Percentiles rank a stretch among this genome's conserved stretches.
Conservation (phyloP, 1,140 invertebrate genomes). For the Platorchestia sp. region DNA sequence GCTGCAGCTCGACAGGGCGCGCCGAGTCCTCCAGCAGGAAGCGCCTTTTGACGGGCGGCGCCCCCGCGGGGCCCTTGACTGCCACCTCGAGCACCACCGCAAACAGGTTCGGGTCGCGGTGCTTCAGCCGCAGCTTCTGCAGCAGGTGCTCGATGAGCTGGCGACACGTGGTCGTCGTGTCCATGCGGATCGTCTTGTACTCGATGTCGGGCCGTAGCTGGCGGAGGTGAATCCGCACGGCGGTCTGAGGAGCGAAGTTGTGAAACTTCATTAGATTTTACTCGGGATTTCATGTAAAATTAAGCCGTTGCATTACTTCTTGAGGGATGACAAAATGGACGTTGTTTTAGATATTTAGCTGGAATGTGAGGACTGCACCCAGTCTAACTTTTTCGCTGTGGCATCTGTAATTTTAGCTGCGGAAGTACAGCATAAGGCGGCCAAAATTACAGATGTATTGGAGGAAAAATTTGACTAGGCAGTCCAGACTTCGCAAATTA, state of each 20-base stretch:
- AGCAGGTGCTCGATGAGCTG: conserved; percentile 88
- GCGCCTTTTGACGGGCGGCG: conserved; percentile 78
- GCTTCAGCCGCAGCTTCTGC: conserved; percentile 90
- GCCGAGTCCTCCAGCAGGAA: conserved; percentile 89
- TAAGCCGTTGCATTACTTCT: no score
- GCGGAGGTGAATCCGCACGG: conserved; percentile 90
- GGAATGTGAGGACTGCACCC: no score
- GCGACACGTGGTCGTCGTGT: conserved; percentile 85
- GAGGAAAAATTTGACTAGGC: no score
- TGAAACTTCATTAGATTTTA: not conserved
- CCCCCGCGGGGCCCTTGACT: conserved; percentile 73
- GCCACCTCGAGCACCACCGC: conserved; percentile 95
- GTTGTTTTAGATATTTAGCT: no score
- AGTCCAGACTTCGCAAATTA: no score
- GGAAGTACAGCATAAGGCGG: no score
- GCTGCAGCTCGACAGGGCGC: conserved; percentile 87
- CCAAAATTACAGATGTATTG: no score
- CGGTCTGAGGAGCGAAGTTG: conserved; percentile 78
- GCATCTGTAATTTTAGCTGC: no score
- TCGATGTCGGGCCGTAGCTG: conserved; percentile 91
- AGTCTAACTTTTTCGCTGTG: no score
- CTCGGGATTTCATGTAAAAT: not conserved
- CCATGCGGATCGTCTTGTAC: conserved; percentile 91
- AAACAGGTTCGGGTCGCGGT: conserved; percentile 90
- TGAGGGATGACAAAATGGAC: no score